phyloP scores from a whole-genome alignment of 2,888 invertebrate genomes.

The Nipponacmea schrenckii region DNA sequence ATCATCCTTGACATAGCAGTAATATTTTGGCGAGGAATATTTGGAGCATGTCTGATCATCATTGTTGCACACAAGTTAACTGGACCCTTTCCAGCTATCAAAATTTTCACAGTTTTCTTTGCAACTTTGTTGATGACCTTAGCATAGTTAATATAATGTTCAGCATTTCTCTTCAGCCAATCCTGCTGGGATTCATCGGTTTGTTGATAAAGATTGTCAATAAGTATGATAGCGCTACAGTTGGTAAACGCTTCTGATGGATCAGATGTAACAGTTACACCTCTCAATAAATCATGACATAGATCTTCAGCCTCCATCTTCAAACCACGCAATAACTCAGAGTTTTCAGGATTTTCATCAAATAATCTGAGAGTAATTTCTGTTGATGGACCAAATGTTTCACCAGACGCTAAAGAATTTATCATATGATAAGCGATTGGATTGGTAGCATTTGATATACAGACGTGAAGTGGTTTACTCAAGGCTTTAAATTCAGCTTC shows the following conservation, averaged over 20 bases:
- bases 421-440: conserved; percentile 54
- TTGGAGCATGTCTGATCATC: conserved; percentile 57
- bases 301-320: conserved; percentile 62
- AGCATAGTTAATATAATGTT: conserved; percentile 54
- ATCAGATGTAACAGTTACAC: conserved; percentile 45
- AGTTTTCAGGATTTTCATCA: conserved; percentile 41
- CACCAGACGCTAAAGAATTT: conserved; percentile 51
- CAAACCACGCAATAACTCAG: conserved; percentile 47
- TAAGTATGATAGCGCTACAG: conserved; percentile 54
- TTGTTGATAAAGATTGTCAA: conserved; percentile 47
- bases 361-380: conserved; percentile 57
- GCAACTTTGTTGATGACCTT: conserved; percentile 52
- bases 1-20: conserved; percentile 55
- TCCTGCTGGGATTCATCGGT: conserved; percentile 42
- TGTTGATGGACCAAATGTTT: conserved; percentile 54
- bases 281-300: conserved; percentile 49
- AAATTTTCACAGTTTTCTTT: conserved; percentile 53
- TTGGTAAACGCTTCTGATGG: conserved; percentile 52
- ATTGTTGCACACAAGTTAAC: conserved; percentile 61
- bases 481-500: conserved; percentile 40
- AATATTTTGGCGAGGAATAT: conserved; percentile 57
- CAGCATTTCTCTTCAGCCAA: conserved; percentile 53
- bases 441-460: conserved; percentile 61
- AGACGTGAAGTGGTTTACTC: conserved; percentile 59
- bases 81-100: conserved; percentile 60